Evolutionary conservation across 1,140 invertebrate genomes (phyloP).

Genomic region (Popillia japonica): DNA sequence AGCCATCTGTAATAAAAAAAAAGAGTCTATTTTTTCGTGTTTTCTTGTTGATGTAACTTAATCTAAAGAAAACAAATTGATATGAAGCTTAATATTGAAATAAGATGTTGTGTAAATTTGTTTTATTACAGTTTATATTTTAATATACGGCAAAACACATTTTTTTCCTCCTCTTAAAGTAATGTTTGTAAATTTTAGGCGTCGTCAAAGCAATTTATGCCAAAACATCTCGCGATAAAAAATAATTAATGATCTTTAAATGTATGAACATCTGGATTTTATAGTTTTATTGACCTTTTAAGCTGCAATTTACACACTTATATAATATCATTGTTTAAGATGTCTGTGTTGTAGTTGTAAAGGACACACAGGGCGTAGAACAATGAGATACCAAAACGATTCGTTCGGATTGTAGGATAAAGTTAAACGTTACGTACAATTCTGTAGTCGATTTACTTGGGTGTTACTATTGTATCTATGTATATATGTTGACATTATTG

Average conservation of each 20-base stretch:
- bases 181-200: constrained; percentile 9
- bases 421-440: no score
- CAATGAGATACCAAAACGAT: no score
- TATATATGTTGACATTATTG: no score
- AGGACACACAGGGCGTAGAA: no score
- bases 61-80: constrained; percentile 3
- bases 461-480: no score
- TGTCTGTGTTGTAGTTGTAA: no score
- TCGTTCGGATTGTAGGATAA: no score
- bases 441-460: no score
- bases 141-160: neutral
- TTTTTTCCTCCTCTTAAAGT: neutral
- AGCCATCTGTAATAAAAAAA: constrained; percentile 54
- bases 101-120: neutral
- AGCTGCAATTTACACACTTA: neutral
- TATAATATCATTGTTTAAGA: neutral
- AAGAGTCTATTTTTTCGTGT: neutral
- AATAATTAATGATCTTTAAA: constrained; percentile 19
- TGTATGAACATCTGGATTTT: neutral
- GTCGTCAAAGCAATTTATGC: neutral
- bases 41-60: neutral
- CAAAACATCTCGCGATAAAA: constrained; percentile 13
- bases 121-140: constrained; percentile 2
- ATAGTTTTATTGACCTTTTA: constrained; percentile 16
- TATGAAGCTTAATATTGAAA: neutral